These are phyloP conservation scores for Glaucomys volans DNA, from an alignment of 2,113 vertebrate genomes.

Conservation along the genomic window DNA sequence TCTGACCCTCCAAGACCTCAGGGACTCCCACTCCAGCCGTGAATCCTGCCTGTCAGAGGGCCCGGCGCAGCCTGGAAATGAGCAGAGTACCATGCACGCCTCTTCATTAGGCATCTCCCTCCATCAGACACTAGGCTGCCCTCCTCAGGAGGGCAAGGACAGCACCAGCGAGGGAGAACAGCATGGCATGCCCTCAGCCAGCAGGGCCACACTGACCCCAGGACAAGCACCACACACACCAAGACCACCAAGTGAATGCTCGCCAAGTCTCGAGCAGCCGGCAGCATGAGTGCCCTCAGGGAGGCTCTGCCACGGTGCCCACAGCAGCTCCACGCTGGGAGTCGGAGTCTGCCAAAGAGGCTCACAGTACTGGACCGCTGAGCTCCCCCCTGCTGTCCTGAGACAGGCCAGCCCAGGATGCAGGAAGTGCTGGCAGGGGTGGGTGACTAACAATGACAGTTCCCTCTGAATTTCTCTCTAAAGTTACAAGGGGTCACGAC, in stretches of 20 bases:
- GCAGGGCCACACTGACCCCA: background rate
- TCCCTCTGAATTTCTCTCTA: background rate
- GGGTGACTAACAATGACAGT: accelerated
- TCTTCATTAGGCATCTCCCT: background rate
- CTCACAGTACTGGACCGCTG: background rate
- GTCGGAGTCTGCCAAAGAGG: background rate
- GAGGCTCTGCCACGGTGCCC: too few species aligned
- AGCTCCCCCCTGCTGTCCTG: background rate
- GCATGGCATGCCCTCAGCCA: background rate
- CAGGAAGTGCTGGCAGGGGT: background rate
- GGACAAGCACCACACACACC: background rate
- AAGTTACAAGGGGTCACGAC: accelerated
- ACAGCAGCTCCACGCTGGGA: background rate
- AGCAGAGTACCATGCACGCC: too few species aligned
- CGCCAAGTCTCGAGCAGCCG: background rate
- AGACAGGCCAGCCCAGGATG: background rate
- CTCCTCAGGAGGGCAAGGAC: background rate
- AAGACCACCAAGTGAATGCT: too few species aligned
- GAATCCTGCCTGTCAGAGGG: background rate
- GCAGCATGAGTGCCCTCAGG: background rate
- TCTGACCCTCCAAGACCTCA: background rate
- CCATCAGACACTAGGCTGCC: background rate
- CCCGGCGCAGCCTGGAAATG: too few species aligned
- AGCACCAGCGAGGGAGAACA: background rate
- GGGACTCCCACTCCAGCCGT: background rate